A percentile compares a stretch with the other conserved stretches of the same genome.
Evolutionary conservation across 2,888 invertebrate genomes (phyloP).

Genomic region (Thysanoteuthis rhombus): DNA sequence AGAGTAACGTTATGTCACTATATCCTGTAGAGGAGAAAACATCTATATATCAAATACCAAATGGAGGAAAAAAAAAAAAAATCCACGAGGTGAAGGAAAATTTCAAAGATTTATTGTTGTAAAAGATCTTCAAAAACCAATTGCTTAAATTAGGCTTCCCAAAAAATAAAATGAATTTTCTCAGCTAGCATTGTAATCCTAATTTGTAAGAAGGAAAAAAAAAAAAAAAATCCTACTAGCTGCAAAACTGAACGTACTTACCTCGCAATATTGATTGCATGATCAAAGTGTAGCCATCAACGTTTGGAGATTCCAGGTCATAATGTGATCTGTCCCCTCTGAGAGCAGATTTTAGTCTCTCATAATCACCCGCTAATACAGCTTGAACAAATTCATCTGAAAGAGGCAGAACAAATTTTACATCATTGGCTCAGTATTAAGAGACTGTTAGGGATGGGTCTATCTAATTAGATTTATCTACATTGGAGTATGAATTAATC

Average conservation of each 20-base stretch:
- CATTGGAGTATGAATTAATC: no score
- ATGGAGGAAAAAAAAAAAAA: background rate
- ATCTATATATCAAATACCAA: no score
- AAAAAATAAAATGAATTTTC: no score
- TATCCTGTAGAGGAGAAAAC: background rate
- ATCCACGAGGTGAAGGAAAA: no score
- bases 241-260: no score
- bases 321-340: background rate
- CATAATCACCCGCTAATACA: constrained; percentile 27
- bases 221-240: no score
- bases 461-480: no score
- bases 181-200: background rate
- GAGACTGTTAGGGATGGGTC: no score
- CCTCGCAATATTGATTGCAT: constrained; percentile 32
- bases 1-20: constrained; percentile 25
- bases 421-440: no score
- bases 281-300: constrained; percentile 29
- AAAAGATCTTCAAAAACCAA: no score
- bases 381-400: constrained; percentile 30
- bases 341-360: constrained; percentile 25
- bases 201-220: background rate
- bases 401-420: background rate
- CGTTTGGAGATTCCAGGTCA: constrained; percentile 31
- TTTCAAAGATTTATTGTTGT: no score
- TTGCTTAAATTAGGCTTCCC: no score